A percentile compares a stretch with the other conserved stretches of the same genome.
Conservation (phyloP, 2,797 vertebrate genomes). For the Tenualosa ilisha region DNA sequence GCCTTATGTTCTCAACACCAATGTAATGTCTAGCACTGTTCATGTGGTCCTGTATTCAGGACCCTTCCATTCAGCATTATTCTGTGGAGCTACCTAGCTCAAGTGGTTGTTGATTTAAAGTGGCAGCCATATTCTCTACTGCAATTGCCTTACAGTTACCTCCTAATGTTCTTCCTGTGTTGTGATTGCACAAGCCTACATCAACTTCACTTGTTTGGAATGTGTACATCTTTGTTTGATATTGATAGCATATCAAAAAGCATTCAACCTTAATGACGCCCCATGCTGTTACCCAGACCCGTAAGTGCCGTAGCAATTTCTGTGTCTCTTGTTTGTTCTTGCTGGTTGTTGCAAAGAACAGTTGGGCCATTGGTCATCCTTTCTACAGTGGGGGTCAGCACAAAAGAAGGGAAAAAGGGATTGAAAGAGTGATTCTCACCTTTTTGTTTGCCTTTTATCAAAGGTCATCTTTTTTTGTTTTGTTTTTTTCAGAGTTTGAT, state of each 20-base stretch:
- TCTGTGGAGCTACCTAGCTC: conserved; percentile 13
- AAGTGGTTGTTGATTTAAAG: conserved; percentile 14
- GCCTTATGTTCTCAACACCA: conserved; percentile 28
- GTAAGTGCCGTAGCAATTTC: conserved; percentile 48
- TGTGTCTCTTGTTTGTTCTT: conserved; percentile 35
- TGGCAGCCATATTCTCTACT: conserved; percentile 19
- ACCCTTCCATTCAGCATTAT: conserved; percentile 3
- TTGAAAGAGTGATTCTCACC: background rate
- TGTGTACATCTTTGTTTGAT: conserved; percentile 29
- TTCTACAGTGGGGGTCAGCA: background rate
- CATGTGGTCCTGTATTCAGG: background rate
- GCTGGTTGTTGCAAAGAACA: background rate
- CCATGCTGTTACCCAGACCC: conserved; percentile 39
- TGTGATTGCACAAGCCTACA: background rate
- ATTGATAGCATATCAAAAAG: conserved; percentile 34
- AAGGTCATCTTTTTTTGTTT: background rate
- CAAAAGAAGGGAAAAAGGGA: conserved; percentile 13
- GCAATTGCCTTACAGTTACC: conserved; percentile 34
- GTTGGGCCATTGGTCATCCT: background rate
- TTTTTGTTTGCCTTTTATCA: conserved; percentile 3
- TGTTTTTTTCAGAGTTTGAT: background rate
- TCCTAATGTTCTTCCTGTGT: background rate
- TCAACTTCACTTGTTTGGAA: conserved; percentile 5
- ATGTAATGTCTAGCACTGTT: conserved; percentile 21
- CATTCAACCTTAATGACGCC: conserved; percentile 36